Conservation (phyloP, 2,888 invertebrate genomes). For the Eugnorisma glareosa region DNA sequence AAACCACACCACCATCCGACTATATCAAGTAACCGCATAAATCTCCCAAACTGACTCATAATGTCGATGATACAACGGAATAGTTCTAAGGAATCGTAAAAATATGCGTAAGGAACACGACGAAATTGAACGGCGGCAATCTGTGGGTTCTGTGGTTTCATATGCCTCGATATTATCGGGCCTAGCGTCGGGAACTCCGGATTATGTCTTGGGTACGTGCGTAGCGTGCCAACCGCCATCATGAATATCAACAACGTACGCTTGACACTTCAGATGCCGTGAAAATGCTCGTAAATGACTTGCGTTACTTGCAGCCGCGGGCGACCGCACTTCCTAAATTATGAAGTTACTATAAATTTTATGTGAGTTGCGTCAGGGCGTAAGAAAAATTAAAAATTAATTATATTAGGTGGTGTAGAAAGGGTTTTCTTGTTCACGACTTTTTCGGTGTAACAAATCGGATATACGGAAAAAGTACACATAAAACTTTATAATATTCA, state of each 20-base stretch:
- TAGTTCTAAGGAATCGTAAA: conserved; percentile 61
- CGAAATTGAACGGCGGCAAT: conserved; percentile 65
- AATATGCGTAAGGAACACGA: conserved; percentile 59
- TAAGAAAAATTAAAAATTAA: conserved; percentile 25
- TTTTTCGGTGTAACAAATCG: neutral
- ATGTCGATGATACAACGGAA: conserved; percentile 58
- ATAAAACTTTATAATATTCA: neutral
- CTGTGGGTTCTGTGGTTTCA: conserved; percentile 61
- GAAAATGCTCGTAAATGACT: conserved; percentile 67
- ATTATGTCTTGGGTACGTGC: conserved; percentile 72
- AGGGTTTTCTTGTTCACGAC: conserved; percentile 10
- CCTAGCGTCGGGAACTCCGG: conserved; percentile 63
- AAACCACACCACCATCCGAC: conserved; percentile 29
- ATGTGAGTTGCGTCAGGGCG: conserved; percentile 14
- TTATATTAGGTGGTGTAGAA: conserved; percentile 1
- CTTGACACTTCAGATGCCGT: conserved; percentile 71
- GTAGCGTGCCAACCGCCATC: conserved; percentile 66
- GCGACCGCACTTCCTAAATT: conserved; percentile 50
- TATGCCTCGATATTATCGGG: conserved; percentile 68
- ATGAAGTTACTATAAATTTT: conserved; percentile 57
- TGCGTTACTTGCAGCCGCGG: conserved; percentile 36
- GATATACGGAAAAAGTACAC: neutral
- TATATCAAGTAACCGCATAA: conserved; percentile 59
- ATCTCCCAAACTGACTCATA: conserved; percentile 59
- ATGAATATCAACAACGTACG: conserved; percentile 77